A percentile compares a stretch with the other conserved stretches of the same genome.
Evolutionary conservation across 2,113 vertebrate genomes (phyloP).

Genomic region (Aleadryas rufinucha): DNA sequence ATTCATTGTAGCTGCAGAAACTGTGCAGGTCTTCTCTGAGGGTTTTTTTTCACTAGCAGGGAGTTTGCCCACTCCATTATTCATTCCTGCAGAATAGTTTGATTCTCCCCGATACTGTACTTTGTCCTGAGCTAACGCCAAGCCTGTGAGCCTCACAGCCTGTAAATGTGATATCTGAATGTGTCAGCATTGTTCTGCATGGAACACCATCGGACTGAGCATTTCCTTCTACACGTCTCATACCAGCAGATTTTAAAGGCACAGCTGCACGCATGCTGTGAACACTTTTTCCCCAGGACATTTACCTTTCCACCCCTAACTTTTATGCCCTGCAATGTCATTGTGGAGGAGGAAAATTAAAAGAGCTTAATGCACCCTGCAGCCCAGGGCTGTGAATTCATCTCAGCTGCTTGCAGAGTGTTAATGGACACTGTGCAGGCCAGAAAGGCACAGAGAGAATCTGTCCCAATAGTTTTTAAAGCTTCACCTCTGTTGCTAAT

Average conservation of each 20-base stretch:
- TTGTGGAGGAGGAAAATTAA: neutral
- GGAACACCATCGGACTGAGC: neutral
- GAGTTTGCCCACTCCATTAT: neutral
- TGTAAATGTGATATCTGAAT: neutral
- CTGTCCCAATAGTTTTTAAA: neutral
- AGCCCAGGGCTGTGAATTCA: neutral
- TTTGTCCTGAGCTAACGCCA: neutral
- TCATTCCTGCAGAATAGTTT: neutral
- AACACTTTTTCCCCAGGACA: neutral
- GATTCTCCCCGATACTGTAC: fast-evolving
- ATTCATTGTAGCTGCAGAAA: neutral
- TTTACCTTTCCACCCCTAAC: neutral
- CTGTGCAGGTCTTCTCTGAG: neutral
- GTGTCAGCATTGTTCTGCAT: neutral
- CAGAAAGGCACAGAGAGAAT: neutral
- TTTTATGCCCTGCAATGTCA: neutral
- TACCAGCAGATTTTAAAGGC: neutral
- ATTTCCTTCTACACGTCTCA: neutral
- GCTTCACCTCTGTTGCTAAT: neutral
- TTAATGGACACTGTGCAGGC: neutral
- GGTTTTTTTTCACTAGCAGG: neutral
- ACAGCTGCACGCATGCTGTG: neutral
- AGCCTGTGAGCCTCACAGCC: neutral
- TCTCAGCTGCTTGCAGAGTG: neutral
- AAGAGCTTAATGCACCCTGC: neutral